Evolutionary conservation across 2,888 invertebrate species (phyloP).

Genomic region (Agriopis aurantiaria): DNA sequence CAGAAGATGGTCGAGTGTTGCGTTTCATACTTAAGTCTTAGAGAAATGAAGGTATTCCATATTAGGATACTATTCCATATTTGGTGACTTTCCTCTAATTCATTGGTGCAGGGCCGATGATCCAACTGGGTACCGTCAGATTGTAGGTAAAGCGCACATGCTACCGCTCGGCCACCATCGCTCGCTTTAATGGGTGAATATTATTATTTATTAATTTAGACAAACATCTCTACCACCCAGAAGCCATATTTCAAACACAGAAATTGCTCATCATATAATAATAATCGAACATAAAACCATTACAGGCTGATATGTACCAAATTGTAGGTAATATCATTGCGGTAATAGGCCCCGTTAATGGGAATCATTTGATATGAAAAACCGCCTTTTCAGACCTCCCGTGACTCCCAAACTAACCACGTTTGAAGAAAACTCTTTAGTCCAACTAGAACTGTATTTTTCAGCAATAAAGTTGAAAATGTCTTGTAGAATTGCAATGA

Average conservation of each 20-base stretch:
- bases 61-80: no score
- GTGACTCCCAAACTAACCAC: slow-evolving; percentile 48
- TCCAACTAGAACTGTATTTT: slow-evolving; percentile 18
- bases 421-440: slow-evolving; percentile 43
- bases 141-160: no score
- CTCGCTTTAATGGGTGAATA: not conserved
- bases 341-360: slow-evolving; percentile 73
- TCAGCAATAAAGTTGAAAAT: slow-evolving; percentile 9
- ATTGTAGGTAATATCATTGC: slow-evolving; percentile 76
- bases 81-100: no score
- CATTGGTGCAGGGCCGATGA: no score
- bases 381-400: slow-evolving; percentile 55
- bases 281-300: slow-evolving; percentile 61
- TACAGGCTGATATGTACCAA: slow-evolving; percentile 69
- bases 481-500: not conserved
- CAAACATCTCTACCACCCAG: slow-evolving; percentile 29
- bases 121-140: no score
- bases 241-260: slow-evolving; percentile 26
- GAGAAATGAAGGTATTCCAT: no score
- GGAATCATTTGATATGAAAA: slow-evolving; percentile 64
- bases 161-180: no score
- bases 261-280: slow-evolving; percentile 51
- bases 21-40: no score
- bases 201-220: slow-evolving; percentile 10
- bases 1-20: no score